These are phyloP conservation scores for Aquatica leii DNA, from an alignment of 2,888 invertebrate species.

Conservation along the genomic window DNA sequence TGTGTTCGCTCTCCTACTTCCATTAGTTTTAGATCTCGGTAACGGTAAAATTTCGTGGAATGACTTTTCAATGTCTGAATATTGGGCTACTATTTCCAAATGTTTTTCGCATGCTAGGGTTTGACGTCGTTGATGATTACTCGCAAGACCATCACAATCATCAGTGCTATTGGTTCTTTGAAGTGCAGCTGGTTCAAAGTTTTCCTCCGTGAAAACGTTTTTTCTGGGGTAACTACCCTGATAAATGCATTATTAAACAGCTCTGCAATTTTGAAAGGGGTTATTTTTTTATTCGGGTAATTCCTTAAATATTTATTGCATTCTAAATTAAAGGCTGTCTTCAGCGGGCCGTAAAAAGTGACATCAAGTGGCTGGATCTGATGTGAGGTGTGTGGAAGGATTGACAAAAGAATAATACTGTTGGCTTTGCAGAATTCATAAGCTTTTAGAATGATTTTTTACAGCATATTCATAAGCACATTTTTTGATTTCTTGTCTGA, in stretches of 20 bases:
- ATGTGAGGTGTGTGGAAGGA: too few species aligned
- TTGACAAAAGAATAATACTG: too few species aligned
- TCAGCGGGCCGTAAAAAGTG: too few species aligned
- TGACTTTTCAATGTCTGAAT: constrained; percentile 2
- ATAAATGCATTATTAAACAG: constrained; percentile 9
- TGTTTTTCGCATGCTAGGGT: background rate
- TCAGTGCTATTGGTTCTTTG: background rate
- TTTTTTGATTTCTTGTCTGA: too few species aligned
- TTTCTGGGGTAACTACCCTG: constrained; percentile 20
- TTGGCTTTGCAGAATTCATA: too few species aligned
- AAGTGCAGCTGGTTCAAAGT: constrained; percentile 17
- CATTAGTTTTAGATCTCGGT: background rate
- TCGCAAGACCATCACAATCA: background rate
- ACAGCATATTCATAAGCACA: too few species aligned
- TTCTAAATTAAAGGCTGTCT: constrained; percentile 3
- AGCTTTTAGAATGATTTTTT: too few species aligned
- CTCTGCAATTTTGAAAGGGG: constrained; percentile 17
- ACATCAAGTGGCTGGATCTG: too few species aligned
- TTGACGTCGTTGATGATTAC: background rate
- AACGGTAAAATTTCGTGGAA: constrained; percentile 1
- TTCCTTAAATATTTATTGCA: constrained; percentile 18
- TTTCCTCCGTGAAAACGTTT: constrained; percentile 19
- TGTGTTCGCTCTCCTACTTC: background rate
- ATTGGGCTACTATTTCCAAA: background rate
- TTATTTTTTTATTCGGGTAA: constrained; percentile 19